A percentile compares a stretch with the other conserved stretches of the same genome.
These are phyloP conservation scores for Neoaliturus tenellus DNA, from an alignment of 2,888 invertebrate species.

Conservation along the genomic window DNA sequence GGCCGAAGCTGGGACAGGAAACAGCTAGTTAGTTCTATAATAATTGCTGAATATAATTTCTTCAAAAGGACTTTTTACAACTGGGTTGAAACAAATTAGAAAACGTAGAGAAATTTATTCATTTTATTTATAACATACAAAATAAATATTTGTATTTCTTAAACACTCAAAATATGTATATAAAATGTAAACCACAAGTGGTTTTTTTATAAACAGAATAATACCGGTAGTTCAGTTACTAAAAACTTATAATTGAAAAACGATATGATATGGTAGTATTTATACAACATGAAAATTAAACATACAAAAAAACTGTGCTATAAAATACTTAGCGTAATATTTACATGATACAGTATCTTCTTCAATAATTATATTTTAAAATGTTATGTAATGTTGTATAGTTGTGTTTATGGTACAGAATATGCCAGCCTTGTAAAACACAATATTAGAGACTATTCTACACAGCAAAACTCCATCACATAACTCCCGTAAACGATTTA, in stretches of 20 bases:
- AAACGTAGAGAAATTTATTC: background rate
- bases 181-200: background rate
- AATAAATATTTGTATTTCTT: background rate
- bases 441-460: no score
- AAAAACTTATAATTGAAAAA: background rate
- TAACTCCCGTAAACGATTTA: no score
- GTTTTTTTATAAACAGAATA: background rate
- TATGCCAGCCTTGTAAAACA: no score
- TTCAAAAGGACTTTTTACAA: no score
- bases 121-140: slow-evolving; percentile 4
- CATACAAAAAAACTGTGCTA: background rate
- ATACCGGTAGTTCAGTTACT: background rate
- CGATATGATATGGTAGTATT: background rate
- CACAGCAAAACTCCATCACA: no score
- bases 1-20: no score
- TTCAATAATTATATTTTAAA: background rate
- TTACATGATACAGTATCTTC: background rate
- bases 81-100: no score
- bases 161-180: background rate
- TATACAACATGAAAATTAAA: background rate
- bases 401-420: no score
- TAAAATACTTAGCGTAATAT: background rate
- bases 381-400: background rate
- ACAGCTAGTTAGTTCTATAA: no score
- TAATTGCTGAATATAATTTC: no score